Base-by-base conservation (phyloP, 2,888 invertebrate species). In the Harpalus rubripes region DNA sequence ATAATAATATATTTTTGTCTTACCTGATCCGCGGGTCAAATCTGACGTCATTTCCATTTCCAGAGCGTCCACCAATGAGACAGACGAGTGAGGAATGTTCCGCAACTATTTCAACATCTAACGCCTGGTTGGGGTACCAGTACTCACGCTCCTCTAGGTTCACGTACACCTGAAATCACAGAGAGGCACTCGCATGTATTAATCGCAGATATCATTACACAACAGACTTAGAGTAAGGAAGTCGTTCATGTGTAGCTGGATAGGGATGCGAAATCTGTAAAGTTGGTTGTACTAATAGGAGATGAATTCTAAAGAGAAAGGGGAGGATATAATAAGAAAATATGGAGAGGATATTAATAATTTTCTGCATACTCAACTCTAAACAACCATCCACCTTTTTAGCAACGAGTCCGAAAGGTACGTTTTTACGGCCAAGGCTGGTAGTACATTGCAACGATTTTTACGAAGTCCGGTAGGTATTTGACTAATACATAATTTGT, bases 81-180 rank as follows among this genome's bases (percentile, higher is more conserved):
- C 94, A 95, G 89, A 94, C 93, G 65, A 94, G 91, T 2, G 94
- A 94, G 84, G 94, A 94, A 0, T 93, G 92, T 52, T 94, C 94
- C 0, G 94, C 94, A 5, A 93, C 91, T 0, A 95, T 92, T 86
- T 93, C 92, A 0, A 94, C 90, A 87, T 94, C 93, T 56, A 95
- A 90, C 0, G 93, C 90, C 10, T 94, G 94, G 22, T 93, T 92
- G 0, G 94, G 94, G 83, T 94, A 92, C 94, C 94, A 94, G 92
- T 93, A 94, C 63, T 94, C 92, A 72, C 93, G 90, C 84, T 94
- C 93, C 89, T 94, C 94, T 32, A 94, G 90, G 16, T 93, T 93
- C 8, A 94, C 92, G 12, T 93, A 93, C 61, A 94, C 93, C 94
- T 94, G 89, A 18, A 87, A 86, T 32, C 56, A 78, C 72, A 74